A percentile compares a stretch with the other conserved stretches of the same genome.
Conservation (phyloP, 2,113 vertebrate genomes). For the Saiga tatarica region DNA sequence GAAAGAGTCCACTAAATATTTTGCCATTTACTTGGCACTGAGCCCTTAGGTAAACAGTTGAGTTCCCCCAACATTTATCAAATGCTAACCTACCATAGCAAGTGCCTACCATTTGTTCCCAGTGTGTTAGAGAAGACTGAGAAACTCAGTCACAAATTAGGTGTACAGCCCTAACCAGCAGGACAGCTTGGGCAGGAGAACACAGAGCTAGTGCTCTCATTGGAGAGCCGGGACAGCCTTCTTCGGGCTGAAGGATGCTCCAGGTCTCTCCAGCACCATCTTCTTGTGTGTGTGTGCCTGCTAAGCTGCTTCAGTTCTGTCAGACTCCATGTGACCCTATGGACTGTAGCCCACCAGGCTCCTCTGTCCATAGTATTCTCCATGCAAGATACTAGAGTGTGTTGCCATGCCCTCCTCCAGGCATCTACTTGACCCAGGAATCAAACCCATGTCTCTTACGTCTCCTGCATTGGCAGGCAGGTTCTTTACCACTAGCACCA, state of each 20-base stretch:
- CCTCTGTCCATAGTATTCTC: neutral
- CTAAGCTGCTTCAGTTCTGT: neutral
- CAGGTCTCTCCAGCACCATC: neutral
- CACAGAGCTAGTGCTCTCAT: too few species aligned
- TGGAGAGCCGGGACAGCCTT: neutral
- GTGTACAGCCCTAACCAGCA: neutral
- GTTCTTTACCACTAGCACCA: neutral
- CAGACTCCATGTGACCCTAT: neutral
- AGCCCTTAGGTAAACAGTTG: conserved; percentile 37
- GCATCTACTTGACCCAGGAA: neutral
- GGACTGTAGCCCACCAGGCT: neutral
- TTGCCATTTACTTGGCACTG: conserved; percentile 43
- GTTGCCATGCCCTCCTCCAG: neutral
- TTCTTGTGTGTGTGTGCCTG: neutral
- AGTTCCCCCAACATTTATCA: conserved; percentile 55
- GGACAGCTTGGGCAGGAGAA: neutral
- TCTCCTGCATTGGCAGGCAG: neutral
- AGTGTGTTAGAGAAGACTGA: neutral
- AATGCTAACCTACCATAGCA: neutral
- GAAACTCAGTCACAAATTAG: neutral
- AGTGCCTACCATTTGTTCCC: neutral
- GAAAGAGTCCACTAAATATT: conserved; percentile 60
- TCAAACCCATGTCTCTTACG: rapidly evolving
- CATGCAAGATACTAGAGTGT: neutral
- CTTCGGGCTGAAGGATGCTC: too few species aligned